Evolutionary conservation across 2,888 invertebrate species (phyloP), one percentile per base, ranked within the genome.

Genomic region (Sarcophaga rosellei): DNA sequence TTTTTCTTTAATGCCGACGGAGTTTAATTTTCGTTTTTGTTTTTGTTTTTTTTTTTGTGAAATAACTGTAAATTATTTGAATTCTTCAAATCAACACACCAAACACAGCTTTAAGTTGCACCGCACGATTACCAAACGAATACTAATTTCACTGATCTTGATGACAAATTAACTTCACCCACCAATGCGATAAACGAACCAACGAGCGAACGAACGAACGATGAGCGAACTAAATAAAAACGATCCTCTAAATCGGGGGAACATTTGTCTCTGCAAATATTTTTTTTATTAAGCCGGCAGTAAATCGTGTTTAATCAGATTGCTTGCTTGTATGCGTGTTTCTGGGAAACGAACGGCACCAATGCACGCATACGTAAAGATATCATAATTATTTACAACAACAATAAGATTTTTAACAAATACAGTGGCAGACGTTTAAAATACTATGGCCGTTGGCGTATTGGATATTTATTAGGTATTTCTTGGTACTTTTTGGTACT

Each of bases 71-170:
- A 53, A 53, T 53, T 70, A 35, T 81, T 81, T 35, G 5, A 45
- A 68, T 70, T 69, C 63, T 77, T 66, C 4, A 35, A 45, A 69
- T 35, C 21, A 69, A 74, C n/a, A 62, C 61, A 74, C 45, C 59
- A 84, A 85, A 63, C 87, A 72, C 69, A 88, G 87, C 83, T 88
- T 86, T 76, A 81, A 85, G 72, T 85, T 87, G 87, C 82, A 87
- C 83, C 88, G 88, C 88, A 88, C 88, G 89, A 89, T 88, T 84
- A 85, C 74, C 84, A 88, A 89, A 89, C 88, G 88, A 88, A 88
- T 89, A 90, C 90, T 90, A 89, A 88, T 81, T 83, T 85, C 77
- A 87, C 89, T 89, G 89, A 89, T 89, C 89, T 86, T 87, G 88
- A 88, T 87, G 89, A 89, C 89, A 89, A 89, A 89, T 89, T 88